Percentiles rank a stretch among this genome's conserved stretches.
These are phyloP conservation scores for Chelon labrosus DNA, from an alignment of 2,797 vertebrate genomes.

Conservation along the genomic window DNA sequence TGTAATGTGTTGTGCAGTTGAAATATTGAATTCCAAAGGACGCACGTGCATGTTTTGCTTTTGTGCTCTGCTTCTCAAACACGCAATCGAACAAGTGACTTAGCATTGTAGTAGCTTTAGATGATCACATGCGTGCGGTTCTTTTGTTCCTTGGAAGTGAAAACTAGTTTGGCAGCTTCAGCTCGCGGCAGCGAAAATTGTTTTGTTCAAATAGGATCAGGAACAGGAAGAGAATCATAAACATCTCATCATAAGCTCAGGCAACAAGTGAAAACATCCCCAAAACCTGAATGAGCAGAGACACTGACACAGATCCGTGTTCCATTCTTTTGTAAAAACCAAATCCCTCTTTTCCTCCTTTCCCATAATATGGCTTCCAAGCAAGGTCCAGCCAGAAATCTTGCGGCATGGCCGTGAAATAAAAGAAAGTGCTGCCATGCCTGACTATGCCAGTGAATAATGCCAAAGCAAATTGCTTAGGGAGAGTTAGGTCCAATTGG, in stretches of 20 bases:
- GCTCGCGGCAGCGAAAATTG: constrained; percentile 61
- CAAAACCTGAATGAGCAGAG: constrained; percentile 77
- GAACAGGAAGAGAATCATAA: constrained; percentile 66
- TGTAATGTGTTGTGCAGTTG: background rate
- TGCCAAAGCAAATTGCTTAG: constrained; percentile 86
- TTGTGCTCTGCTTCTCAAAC: background rate
- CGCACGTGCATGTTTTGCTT: background rate
- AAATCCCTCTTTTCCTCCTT: constrained; percentile 79
- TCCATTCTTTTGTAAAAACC: constrained; percentile 80
- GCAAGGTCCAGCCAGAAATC: constrained; percentile 84
- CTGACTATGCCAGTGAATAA: constrained; percentile 83
- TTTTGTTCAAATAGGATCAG: constrained; percentile 81
- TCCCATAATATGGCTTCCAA: constrained; percentile 80
- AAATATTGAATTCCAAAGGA: background rate
- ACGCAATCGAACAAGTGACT: constrained; percentile 48
- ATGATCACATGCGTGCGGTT: constrained; percentile 57
- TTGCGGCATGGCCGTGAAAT: constrained; percentile 77
- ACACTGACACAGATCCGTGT: constrained; percentile 75
- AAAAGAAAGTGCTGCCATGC: constrained; percentile 79
- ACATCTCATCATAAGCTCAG: constrained; percentile 75
- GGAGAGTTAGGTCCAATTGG: constrained; percentile 87
- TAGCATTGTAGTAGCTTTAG: constrained; percentile 67
- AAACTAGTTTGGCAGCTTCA: constrained; percentile 79
- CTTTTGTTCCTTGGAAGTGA: constrained; percentile 75
- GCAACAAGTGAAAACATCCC: constrained; percentile 78